Conservation (phyloP, 2,113 vertebrate genomes). For the Numenius arquata region DNA sequence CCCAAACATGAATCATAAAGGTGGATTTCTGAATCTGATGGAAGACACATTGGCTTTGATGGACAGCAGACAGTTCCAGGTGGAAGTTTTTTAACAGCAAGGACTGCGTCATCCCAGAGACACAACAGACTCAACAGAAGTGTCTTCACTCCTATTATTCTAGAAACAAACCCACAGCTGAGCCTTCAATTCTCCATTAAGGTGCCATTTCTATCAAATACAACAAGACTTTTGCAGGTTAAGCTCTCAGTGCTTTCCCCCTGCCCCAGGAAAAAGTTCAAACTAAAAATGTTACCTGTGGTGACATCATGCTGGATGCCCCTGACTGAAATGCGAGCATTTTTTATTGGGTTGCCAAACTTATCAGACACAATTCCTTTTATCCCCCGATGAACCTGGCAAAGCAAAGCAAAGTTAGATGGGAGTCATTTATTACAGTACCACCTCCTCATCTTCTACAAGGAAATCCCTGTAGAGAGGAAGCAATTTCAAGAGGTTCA, state of each 20-base stretch:
- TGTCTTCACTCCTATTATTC: neutral
- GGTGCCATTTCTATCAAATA: neutral
- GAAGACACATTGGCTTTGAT: neutral
- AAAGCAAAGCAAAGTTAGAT: neutral
- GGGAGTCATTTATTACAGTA: neutral
- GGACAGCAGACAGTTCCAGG: neutral
- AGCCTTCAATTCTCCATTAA: neutral
- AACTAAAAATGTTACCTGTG: conserved; percentile 79
- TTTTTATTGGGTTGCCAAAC: conserved; percentile 87
- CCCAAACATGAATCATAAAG: neutral
- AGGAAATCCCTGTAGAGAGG: neutral
- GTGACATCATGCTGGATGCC: conserved; percentile 90
- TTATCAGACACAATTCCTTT: conserved; percentile 89
- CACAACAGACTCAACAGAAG: neutral
- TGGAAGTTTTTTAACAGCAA: neutral
- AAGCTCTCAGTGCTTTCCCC: neutral
- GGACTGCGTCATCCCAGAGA: neutral
- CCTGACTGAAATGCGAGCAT: conserved; percentile 84
- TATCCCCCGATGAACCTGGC: conserved; percentile 90
- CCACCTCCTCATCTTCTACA: neutral
- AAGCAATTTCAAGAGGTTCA: neutral
- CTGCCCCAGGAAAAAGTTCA: neutral
- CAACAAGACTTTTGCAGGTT: neutral
- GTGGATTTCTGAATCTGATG: neutral
- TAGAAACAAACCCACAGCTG: neutral